These are phyloP conservation scores for Orestias chungarensis DNA, from an alignment of 2,797 vertebrate species.

Conservation along the genomic window DNA sequence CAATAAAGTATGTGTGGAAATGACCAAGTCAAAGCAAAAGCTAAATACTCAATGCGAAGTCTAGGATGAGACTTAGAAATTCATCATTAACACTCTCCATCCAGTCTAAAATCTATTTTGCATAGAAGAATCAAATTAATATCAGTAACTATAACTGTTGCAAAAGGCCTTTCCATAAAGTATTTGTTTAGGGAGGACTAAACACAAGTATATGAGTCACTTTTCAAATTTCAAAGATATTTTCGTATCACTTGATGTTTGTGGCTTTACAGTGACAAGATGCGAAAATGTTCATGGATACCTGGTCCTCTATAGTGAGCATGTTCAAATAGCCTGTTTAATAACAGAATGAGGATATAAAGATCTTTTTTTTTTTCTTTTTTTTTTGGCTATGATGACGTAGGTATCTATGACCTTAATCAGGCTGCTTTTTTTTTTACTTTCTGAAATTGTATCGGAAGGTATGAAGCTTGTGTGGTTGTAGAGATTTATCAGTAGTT, in stretches of 20 bases:
- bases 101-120: background rate
- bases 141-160: background rate
- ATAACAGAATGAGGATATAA: background rate
- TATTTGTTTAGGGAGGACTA: background rate
- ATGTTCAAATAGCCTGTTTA: background rate
- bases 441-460: slow-evolving; percentile 37
- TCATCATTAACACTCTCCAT: background rate
- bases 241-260: background rate
- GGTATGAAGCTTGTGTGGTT: slow-evolving; percentile 59
- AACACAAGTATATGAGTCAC: background rate
- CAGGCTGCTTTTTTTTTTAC: background rate
- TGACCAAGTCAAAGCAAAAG: background rate
- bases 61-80: background rate
- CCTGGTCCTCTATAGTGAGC: background rate
- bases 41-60: background rate
- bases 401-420: background rate
- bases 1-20: background rate
- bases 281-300: background rate
- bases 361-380: background rate
- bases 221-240: background rate
- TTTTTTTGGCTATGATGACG: background rate
- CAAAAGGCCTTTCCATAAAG: background rate
- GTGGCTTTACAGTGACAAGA: background rate
- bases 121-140: background rate
- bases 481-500: too few species aligned